phyloP scores from a whole-genome alignment of 2,113 vertebrate genomes.

The Setophaga coronata region DNA sequence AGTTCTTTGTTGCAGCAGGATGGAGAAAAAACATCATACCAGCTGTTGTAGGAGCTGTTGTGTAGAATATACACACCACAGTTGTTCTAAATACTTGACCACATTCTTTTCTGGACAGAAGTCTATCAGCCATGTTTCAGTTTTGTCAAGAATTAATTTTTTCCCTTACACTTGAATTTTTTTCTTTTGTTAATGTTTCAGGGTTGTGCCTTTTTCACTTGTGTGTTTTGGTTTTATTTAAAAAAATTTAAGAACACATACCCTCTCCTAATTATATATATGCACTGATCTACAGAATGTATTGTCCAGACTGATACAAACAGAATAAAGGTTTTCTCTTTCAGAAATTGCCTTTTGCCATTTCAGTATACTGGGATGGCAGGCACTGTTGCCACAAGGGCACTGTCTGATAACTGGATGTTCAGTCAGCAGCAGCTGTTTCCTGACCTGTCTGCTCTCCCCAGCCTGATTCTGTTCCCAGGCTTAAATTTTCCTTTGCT shows the following conservation, averaged over 20 bases:
- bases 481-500: constrained; percentile 18
- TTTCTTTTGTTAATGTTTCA: not conserved
- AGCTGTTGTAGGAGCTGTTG: too few relatives aligned
- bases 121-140: not conserved
- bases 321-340: not conserved
- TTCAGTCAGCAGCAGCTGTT: constrained; percentile 46
- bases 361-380: not conserved
- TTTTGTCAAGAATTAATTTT: not conserved
- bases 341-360: not conserved
- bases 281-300: not conserved
- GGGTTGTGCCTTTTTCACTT: not conserved
- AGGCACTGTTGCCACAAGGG: not conserved
- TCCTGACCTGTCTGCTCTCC: constrained; percentile 4
- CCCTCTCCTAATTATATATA: not conserved
- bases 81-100: not conserved
- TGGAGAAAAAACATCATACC: not conserved
- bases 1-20: not conserved
- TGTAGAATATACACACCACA: not conserved
- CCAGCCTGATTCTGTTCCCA: constrained; percentile 43
- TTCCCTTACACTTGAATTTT: not conserved
- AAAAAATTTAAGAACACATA: not conserved
- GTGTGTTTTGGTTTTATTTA: not conserved
- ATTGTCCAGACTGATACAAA: not conserved
- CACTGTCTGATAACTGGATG: not conserved
- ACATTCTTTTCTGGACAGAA: not conserved